These are phyloP conservation scores for Onychostruthus taczanowskii DNA, from an alignment of 2,113 vertebrate genomes.

Conservation along the genomic window DNA sequence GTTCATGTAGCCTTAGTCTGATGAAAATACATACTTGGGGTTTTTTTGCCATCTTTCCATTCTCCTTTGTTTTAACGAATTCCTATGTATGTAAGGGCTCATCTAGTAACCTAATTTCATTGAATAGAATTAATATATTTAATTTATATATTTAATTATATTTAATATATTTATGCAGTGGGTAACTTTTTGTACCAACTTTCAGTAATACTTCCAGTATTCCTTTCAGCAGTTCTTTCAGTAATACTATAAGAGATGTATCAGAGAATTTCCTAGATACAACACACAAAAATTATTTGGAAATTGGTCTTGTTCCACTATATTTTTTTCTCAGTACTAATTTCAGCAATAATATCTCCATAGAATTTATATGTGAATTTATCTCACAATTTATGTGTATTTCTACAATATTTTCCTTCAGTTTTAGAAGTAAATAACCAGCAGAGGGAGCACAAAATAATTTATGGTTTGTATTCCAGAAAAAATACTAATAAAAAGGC, in stretches of 20 bases:
- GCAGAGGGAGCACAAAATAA: conserved; percentile 48
- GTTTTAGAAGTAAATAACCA: conserved; percentile 24
- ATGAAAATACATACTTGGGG: not conserved
- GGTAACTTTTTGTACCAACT: not conserved
- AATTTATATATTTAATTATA: not conserved
- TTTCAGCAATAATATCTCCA: not conserved
- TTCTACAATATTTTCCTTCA: not conserved
- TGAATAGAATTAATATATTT: not conserved
- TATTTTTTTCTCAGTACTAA: not conserved
- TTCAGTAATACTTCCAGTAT: not conserved
- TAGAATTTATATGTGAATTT: not conserved
- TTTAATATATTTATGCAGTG: not conserved
- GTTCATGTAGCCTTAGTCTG: not conserved
- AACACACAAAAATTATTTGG: not conserved
- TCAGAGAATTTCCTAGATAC: not conserved
- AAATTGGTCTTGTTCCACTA: not conserved
- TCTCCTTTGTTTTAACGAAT: not conserved
- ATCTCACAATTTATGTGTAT: not conserved
- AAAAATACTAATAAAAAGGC: not conserved
- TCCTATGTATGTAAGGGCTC: not conserved
- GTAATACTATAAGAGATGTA: not conserved
- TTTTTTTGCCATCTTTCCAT: not conserved
- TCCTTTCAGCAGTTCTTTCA: not conserved
- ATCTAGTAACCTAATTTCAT: not conserved
- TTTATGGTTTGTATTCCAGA: not conserved